A percentile compares a stretch with the other conserved stretches of the same genome.
Evolutionary conservation across 2,113 vertebrate genomes (phyloP).

Genomic region (Drymodes brunneopygia): DNA sequence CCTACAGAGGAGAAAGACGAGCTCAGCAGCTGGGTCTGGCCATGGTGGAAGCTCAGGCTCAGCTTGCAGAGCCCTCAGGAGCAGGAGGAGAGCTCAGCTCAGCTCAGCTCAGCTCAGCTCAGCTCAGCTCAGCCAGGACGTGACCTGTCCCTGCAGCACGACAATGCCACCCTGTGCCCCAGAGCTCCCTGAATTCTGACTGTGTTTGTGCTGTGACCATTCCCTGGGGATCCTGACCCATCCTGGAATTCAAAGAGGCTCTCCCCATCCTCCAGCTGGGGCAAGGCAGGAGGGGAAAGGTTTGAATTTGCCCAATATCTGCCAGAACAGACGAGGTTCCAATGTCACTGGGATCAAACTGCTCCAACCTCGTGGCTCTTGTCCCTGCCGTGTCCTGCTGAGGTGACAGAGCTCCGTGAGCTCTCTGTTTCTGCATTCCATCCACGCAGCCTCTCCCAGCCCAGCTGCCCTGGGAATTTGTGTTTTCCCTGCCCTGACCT

Average conservation of each 20-base stretch:
- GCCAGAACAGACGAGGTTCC: rapidly evolving
- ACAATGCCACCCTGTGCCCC: background rate
- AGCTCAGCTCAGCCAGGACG: rapidly evolving
- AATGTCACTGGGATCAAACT: rapidly evolving
- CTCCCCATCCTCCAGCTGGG: background rate
- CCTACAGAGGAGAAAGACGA: background rate
- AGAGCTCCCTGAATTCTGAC: rapidly evolving
- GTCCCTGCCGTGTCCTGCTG: background rate
- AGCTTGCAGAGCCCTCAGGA: background rate
- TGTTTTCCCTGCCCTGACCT: background rate
- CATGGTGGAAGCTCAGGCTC: background rate
- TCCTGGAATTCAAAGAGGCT: too few species aligned
- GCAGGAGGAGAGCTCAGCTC: background rate
- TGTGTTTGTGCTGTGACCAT: background rate
- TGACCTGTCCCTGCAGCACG: background rate
- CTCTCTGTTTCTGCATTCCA: rapidly evolving
- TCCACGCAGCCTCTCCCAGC: background rate
- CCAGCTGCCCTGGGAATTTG: background rate
- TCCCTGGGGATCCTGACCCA: background rate
- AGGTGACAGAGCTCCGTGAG: rapidly evolving
- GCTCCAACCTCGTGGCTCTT: background rate
- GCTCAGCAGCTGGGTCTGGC: background rate
- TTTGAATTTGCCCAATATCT: background rate
- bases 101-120: background rate
- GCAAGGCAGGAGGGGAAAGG: background rate